Conservation (phyloP, 1,140 invertebrate genomes). For the Galendromus occidentalis region DNA sequence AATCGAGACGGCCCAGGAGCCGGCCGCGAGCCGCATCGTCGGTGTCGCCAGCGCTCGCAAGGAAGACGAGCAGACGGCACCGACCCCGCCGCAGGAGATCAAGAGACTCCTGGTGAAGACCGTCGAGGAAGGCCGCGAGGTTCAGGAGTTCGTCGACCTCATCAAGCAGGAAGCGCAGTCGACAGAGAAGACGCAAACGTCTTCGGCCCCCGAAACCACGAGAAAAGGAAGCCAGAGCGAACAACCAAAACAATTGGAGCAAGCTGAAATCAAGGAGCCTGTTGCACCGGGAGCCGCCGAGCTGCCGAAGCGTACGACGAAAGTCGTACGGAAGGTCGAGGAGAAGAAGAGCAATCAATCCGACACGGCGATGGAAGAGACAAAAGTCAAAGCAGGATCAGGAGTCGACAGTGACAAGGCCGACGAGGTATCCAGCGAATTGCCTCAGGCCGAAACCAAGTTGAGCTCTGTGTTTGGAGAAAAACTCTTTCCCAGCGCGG, state of each 20-base stretch:
- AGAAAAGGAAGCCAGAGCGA: no score
- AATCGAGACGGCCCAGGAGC: not conserved
- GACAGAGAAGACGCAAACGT: not conserved
- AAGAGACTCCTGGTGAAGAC: conserved; percentile 3
- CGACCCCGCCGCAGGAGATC: not conserved
- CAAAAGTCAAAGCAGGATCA: no score
- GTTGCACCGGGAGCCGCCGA: no score
- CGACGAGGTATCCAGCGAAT: conserved; percentile 4
- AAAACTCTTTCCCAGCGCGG: not conserved
- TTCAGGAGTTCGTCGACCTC: conserved; percentile 6
- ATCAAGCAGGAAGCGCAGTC: conserved; percentile 6
- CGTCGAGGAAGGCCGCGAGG: not conserved
- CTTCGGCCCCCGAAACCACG: no score
- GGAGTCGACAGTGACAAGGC: conserved; percentile 8
- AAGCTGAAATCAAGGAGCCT: no score
- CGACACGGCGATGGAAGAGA: no score
- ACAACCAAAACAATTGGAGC: no score
- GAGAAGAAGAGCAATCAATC: no score
- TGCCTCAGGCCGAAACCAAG: conserved; percentile 10
- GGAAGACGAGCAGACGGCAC: not conserved
- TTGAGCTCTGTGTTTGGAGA: conserved; percentile 12
- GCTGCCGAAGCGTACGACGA: no score
- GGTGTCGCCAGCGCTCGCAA: not conserved
- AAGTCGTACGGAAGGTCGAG: no score
- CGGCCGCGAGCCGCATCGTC: not conserved